Evolutionary conservation across 2,113 vertebrate species (phyloP).

Genomic region (Cinclus mexicanus): DNA sequence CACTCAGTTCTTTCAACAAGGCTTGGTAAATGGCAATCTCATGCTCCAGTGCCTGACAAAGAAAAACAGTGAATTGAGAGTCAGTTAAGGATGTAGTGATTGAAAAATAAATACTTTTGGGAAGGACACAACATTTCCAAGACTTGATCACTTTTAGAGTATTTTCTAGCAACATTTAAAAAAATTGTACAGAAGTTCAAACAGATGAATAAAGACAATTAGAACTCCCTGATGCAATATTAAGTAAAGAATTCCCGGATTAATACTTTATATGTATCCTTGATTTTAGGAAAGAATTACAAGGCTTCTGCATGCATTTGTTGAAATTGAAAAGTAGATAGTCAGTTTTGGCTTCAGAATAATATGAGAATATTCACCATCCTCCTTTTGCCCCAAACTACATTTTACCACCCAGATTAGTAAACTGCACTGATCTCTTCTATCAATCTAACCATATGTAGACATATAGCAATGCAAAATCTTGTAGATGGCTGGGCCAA

Average conservation of each 20-base stretch:
- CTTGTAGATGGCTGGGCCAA: not conserved
- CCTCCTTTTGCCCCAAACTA: not conserved
- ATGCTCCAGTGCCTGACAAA: conserved; percentile 66
- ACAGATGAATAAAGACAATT: not conserved
- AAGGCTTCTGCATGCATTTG: not conserved
- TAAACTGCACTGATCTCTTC: not conserved
- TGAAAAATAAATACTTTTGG: not conserved
- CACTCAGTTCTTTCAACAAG: conserved; percentile 50
- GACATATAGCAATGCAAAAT: not conserved
- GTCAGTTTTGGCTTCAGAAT: not conserved
- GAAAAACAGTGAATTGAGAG: not conserved
- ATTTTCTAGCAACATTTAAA: not conserved
- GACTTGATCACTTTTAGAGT: not conserved
- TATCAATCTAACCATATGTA: not conserved
- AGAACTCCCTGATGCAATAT: not conserved
- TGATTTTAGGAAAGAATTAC: not conserved
- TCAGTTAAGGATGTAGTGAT: not conserved
- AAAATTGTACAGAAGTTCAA: not conserved
- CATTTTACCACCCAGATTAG: not conserved
- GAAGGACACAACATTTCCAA: not conserved
- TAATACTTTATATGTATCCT: not conserved
- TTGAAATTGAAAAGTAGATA: not conserved
- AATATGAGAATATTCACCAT: not conserved
- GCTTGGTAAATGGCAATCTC: conserved; percentile 65
- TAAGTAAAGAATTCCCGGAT: not conserved